Base-by-base conservation (phyloP, 2,888 invertebrate genomes). In the Quadroppia sp. region DNA sequence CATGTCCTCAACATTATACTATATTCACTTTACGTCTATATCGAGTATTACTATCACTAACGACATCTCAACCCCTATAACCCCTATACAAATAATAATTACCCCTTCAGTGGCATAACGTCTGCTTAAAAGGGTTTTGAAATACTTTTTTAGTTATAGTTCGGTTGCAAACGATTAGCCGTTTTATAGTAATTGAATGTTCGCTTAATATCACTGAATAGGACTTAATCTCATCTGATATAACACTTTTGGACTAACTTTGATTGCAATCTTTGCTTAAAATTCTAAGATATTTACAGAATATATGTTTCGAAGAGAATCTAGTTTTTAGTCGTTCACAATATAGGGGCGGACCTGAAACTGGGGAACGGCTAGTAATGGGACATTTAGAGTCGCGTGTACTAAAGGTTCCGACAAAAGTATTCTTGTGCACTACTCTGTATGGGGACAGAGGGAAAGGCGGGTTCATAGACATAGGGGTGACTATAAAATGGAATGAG, bases 331-430 rank as follows among this genome's bases (percentile, higher is more conserved):
- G 32, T 64, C n/a, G 28, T 36, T 53, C 13, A 17, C 7, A 53
- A 20, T 32, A 40, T 45, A 40, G n/a, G 40, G 69, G 69, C 69
- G 69, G 69, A 69, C 69, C 69, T 45, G n/a, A 69, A 45, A 69
- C 25, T 6, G 28, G 69, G 69, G 69, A 23, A 42, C 69, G 20
- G 42, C 69, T 40, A 69, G 25, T 69, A 69, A 69, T 69, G 69
- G 42, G 69, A 45, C 69, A 69, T 69, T 69, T 69, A 69, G 69
- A 69, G 69, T 69, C 69, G 69, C 69, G 69, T 69, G 69, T 69
- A 28, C 45, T 69, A 69, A 45, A 69, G 28, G 69, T 40, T 69
- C 69, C 69, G 69, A 69, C 69, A 69, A 69, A 40, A 69, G 42
- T 17, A 69, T 42, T 69, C 69, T 67, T 20, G 25, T 20, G 36